Base-by-base conservation (phyloP, 64 coral and sea anemone species). In the Pocillopora damicornis region DNA sequence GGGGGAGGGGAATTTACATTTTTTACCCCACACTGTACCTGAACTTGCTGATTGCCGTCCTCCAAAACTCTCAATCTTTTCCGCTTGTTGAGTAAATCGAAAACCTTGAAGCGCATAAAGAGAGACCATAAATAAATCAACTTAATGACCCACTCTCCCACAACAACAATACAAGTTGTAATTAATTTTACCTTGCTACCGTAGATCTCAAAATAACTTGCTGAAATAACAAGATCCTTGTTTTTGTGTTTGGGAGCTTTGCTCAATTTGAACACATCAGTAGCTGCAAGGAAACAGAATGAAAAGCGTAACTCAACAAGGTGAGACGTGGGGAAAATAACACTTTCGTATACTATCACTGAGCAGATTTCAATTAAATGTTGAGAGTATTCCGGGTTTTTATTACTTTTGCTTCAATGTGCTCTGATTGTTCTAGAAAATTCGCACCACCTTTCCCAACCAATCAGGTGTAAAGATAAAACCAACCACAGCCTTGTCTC, bases 121-220 rank as follows among this genome's bases (percentile, higher is more conserved):
- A 18, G 14, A 69, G 36, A 64, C 78, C 11, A 80, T 36, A 15
- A 30, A 82, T 1, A 60, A 2, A 64, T 16, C 5, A 83, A 26
- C 0, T 67, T 22, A 22, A n/a, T 16, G 16, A 20, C 14, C 18
- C 64, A 3, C 3, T 22, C 34, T 10, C 34, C 15, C 22, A 63
- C 26, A 36, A 82, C 79, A 60, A 18, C 9, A 51, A 17, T 35
- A 66, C 26, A 11, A 51, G 42, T 51, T 51, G 42, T 51, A 51
- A 51, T 1, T 0, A 51, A 1, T 51, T 30, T 71, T 69, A 94
- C 93, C 85, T 99, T 99, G 69, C 90, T 94, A 15, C 97, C 97
- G 56, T 99, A 99, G 58, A 99, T 99, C 77, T 99, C 97, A 88
- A 99, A 99, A 86, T 93, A 99, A 76, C 97, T 99, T 14, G 90